A percentile compares a stretch with the other conserved stretches of the same genome.
Evolutionary conservation across 2,888 invertebrate species (phyloP).

Genomic region (Tipula lateralis): DNA sequence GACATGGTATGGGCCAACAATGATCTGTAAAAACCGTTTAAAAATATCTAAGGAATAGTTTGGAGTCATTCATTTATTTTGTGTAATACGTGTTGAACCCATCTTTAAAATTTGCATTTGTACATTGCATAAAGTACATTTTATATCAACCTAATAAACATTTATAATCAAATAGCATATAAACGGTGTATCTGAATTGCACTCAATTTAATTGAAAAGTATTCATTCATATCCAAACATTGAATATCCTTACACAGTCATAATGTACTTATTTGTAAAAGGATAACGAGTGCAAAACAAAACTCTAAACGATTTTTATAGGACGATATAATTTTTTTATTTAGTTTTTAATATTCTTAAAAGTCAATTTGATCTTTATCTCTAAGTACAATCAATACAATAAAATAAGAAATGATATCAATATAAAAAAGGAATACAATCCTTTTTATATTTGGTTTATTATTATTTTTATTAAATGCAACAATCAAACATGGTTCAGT

Average conservation of each 20-base stretch:
- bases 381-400: not conserved
- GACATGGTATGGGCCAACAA: too few species aligned
- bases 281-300: not conserved
- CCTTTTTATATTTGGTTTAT: constrained; percentile 1
- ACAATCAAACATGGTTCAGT: not conserved
- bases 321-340: not conserved
- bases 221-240: not conserved
- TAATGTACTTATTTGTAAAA: not conserved
- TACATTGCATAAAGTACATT: too few species aligned
- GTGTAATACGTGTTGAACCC: too few species aligned
- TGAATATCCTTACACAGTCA: not conserved
- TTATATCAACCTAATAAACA: not conserved
- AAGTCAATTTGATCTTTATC: not conserved
- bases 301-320: not conserved
- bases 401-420: constrained; percentile 7
- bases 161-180: not conserved
- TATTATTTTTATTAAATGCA: not conserved
- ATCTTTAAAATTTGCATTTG: too few species aligned
- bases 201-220: not conserved
- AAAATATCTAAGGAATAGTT: too few species aligned
- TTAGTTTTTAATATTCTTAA: constrained; percentile 13
- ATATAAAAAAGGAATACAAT: not conserved
- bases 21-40: too few species aligned
- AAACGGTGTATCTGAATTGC: not conserved
- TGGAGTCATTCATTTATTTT: too few species aligned